These are phyloP conservation scores for Buceros bicornis DNA, from an alignment of 2,797 vertebrate species.

Conservation along the genomic window DNA sequence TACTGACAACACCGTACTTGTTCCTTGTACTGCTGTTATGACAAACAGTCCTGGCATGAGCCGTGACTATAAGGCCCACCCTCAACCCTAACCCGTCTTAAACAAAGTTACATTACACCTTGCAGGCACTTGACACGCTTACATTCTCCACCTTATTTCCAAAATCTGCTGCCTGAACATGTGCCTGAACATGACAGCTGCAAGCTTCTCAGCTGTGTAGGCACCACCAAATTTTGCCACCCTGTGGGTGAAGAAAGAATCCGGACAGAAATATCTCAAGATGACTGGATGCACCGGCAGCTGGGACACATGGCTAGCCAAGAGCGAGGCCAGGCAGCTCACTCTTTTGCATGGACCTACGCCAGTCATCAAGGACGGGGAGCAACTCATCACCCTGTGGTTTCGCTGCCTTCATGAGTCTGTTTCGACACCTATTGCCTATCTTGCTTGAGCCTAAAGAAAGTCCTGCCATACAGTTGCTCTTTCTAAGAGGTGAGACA, in stretches of 20 bases:
- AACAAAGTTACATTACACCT: constrained; percentile 16
- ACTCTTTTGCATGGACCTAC: fast-evolving
- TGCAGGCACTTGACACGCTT: constrained; percentile 1
- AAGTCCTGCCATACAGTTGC: background rate
- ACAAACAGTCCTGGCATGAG: constrained; percentile 48
- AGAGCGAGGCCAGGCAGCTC: background rate
- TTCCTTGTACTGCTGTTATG: background rate
- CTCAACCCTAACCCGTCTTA: background rate
- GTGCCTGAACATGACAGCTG: background rate
- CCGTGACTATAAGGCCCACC: background rate
- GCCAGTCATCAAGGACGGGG: background rate
- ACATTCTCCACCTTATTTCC: background rate
- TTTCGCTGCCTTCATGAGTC: background rate
- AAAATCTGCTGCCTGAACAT: constrained; percentile 20
- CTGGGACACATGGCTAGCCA: background rate
- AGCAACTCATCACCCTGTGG: background rate
- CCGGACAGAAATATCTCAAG: background rate
- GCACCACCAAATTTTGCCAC: background rate
- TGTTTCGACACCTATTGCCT: background rate
- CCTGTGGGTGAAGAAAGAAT: background rate
- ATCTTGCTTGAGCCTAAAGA: background rate
- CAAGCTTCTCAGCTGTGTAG: background rate
- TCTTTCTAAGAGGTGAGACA: background rate
- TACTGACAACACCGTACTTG: constrained; percentile 29
- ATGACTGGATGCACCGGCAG: background rate